Evolutionary conservation across 2,113 vertebrate species (phyloP), one percentile per base, ranked within the genome.

Genomic region (Heterotilapia buettikoferi): DNA sequence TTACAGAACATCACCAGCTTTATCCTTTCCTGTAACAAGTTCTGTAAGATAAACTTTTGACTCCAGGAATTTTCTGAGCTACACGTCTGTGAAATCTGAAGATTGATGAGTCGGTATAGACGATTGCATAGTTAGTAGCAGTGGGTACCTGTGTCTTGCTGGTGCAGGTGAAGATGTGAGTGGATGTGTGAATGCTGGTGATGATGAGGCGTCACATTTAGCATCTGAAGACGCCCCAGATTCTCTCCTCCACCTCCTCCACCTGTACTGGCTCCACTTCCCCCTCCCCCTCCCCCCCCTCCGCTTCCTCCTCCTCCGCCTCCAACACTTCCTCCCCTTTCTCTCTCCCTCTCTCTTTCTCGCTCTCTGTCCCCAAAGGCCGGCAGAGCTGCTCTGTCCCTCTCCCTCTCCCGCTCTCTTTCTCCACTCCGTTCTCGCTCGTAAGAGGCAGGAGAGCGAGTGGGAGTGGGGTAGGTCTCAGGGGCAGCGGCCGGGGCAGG

Each of bases 151-250:
- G 97, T 98, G 91, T 99, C 98, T 97, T 99, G 98, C 97, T 99
- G 98, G 96, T 99, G 99, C 88, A 99, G 97, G 93, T 99, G 99
- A 79, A 99, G 97, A 95, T 99, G 99, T 57, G 98, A 99, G 96
- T 99, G 99, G 97, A 99, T 99, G 93, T 99, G 99, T 80, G 98
- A 99, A 96, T 99, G 99, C 97, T 99, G 99, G 97, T 99, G 98
- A 92, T 99, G 98, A 90, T 99, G 98, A 31, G 99, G 99, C 6
- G 99, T 99, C 96, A 99, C 98, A 36, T 99, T 99, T 89, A 99
- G 95, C 99, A 99, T 99, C 96, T 99, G 99, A 90, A 99, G 97
- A 88, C 98, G 97, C 79, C 98, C 97, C 94, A 98, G 96, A 21
- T 98, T 98, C 89, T 99, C 98, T 97, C 98, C 97, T 97, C 97